These are phyloP conservation scores for Turritopsis dohrnii DNA, from an alignment of 30 jellyfish, hydroid and myxozoan genomes.

Conservation along the genomic window DNA sequence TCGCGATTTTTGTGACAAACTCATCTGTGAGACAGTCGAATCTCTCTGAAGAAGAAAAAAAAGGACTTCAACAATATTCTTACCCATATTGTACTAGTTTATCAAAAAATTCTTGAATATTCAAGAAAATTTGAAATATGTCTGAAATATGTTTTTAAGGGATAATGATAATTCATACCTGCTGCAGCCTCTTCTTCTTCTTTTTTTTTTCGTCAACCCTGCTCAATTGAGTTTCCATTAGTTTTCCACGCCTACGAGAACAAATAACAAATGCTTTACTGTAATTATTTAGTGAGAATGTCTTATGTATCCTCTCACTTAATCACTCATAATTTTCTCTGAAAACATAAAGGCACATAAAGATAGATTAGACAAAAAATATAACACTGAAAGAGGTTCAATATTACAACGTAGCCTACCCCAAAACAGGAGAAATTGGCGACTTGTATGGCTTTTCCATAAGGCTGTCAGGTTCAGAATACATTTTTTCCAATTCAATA, in stretches of 20 bases:
- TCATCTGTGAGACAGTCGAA: slow-evolving; percentile 8
- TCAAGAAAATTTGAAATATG: too few relatives aligned
- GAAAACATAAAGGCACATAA: background rate
- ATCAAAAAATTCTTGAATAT: too few relatives aligned
- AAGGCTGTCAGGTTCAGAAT: background rate
- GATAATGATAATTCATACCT: background rate
- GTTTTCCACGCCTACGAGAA: background rate
- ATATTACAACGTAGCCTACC: background rate
- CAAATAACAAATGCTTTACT: too few relatives aligned
- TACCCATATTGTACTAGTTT: too few relatives aligned
- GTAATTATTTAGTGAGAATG: too few relatives aligned
- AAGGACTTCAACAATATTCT: too few relatives aligned
- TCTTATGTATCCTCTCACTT: too few relatives aligned
- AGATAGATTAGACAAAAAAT: background rate
- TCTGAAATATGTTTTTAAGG: too few relatives aligned
- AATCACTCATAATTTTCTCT: background rate
- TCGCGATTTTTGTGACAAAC: slow-evolving; percentile 3
- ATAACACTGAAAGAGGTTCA: background rate
- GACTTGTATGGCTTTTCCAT: background rate
- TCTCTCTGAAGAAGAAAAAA: background rate
- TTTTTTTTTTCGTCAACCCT: background rate
- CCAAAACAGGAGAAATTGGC: background rate
- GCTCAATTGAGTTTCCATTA: background rate
- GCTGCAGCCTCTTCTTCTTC: background rate
- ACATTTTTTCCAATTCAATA: background rate